A percentile compares a stretch with the other conserved stretches of the same genome.
Conservation (phyloP, 1,140 invertebrate genomes). For the Habropoda laboriosa region DNA sequence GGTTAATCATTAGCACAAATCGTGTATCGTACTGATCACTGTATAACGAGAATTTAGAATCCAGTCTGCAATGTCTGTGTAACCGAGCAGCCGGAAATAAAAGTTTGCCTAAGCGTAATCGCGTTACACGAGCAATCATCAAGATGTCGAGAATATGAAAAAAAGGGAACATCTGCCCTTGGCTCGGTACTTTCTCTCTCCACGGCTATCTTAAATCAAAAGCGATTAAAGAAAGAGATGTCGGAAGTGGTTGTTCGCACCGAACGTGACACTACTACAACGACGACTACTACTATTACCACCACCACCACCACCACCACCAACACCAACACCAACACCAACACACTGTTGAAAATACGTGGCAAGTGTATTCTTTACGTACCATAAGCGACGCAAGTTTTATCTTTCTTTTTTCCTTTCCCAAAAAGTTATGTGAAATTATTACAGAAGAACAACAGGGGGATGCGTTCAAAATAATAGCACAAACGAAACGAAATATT, state of each 20-base stretch:
- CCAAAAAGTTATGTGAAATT: neutral
- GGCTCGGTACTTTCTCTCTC: slow-evolving; percentile 70
- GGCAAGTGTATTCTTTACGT: slow-evolving; percentile 48
- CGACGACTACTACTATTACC: no score
- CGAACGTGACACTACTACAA: slow-evolving; percentile 72
- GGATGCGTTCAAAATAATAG: slow-evolving; percentile 73
- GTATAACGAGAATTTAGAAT: slow-evolving; percentile 76
- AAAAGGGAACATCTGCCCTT: slow-evolving; percentile 67
- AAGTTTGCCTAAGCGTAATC: slow-evolving; percentile 82
- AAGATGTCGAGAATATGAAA: slow-evolving; percentile 80
- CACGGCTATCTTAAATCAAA: slow-evolving; percentile 72
- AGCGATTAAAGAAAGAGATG: slow-evolving; percentile 66
- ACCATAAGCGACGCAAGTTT: no score
- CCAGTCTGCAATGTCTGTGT: slow-evolving; percentile 82
- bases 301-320: no score
- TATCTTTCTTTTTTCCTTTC: neutral
- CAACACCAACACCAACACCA: no score
- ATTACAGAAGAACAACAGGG: slow-evolving; percentile 57
- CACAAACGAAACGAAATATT: slow-evolving; percentile 75
- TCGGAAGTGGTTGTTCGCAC: slow-evolving; percentile 70
- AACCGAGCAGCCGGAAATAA: slow-evolving; percentile 81
- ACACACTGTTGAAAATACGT: slow-evolving; percentile 69
- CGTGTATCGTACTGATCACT: neutral
- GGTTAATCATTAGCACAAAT: neutral
- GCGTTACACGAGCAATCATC: slow-evolving; percentile 82